Percentiles rank a stretch among this genome's conserved stretches.
phyloP scores from a whole-genome alignment of 2,797 vertebrate genomes.

The Hoplostethus atlanticus region DNA sequence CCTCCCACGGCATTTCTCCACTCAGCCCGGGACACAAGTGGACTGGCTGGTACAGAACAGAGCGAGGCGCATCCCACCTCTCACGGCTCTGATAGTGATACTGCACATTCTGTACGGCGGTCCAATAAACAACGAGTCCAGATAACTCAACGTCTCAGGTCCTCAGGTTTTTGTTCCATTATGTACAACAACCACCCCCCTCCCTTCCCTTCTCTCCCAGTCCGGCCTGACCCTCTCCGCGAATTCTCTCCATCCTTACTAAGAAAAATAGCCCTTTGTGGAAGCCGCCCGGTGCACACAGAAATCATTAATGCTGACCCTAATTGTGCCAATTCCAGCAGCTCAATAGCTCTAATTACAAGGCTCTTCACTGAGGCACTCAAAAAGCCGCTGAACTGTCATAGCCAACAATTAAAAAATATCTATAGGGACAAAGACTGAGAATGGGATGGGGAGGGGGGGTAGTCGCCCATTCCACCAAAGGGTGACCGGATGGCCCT shows the following conservation, averaged over 20 bases:
- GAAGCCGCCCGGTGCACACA: constrained; percentile 85
- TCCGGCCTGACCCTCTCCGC: constrained; percentile 53
- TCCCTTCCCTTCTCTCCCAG: constrained; percentile 14
- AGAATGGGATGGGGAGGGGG: constrained; percentile 2
- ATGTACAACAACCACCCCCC: not conserved
- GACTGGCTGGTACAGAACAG: constrained; percentile 52
- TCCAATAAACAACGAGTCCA: constrained; percentile 32
- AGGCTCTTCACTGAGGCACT: constrained; percentile 84
- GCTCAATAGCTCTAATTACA: constrained; percentile 94
- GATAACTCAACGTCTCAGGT: constrained; percentile 23
- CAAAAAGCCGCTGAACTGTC: constrained; percentile 88
- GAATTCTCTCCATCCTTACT: constrained; percentile 74
- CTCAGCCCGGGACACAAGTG: constrained; percentile 52
- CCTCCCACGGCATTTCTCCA: constrained; percentile 61
- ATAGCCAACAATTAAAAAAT: constrained; percentile 85
- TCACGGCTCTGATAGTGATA: constrained; percentile 51
- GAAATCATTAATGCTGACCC: constrained; percentile 89
- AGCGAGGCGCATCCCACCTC: constrained; percentile 29
- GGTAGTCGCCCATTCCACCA: constrained; percentile 41
- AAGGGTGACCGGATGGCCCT: constrained; percentile 66
- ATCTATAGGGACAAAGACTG: constrained; percentile 73
- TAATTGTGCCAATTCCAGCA: constrained; percentile 92
- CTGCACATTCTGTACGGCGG: constrained; percentile 17
- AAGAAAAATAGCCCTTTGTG: constrained; percentile 81
- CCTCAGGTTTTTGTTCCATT: constrained; percentile 27